A percentile compares a stretch with the other conserved stretches of the same genome.
Evolutionary conservation across 2,113 vertebrate genomes (phyloP).

Genomic region (Nothocercus julius): DNA sequence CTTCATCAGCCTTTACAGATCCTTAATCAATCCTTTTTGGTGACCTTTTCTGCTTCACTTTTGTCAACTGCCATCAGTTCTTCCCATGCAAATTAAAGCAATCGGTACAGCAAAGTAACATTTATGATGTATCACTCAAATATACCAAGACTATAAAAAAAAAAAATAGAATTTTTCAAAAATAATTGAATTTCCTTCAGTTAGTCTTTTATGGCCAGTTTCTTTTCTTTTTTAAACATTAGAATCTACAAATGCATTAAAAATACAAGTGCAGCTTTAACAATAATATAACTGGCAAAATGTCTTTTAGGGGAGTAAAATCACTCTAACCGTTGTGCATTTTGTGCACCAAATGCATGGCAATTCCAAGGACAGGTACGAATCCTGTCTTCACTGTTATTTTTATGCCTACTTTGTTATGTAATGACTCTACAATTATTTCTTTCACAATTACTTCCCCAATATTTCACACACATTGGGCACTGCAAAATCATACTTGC

Average conservation of each 20-base stretch:
- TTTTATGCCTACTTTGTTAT: background rate
- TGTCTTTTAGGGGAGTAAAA: background rate
- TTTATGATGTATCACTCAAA: background rate
- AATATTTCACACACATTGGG: background rate
- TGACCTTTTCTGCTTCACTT: background rate
- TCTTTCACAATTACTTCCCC: background rate
- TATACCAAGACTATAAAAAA: background rate
- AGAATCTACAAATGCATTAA: background rate
- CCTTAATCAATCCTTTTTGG: background rate
- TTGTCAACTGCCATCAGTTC: background rate
- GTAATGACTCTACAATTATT: background rate
- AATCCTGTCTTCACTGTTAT: background rate
- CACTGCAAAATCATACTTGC: background rate
- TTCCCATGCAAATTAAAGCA: accelerated
- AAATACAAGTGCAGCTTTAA: background rate
- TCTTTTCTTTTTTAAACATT: background rate
- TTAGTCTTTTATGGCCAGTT: background rate
- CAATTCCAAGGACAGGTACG: background rate
- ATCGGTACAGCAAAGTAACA: background rate
- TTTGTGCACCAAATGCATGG: background rate
- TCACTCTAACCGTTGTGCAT: background rate
- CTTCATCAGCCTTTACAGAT: background rate
- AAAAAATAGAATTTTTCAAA: background rate
- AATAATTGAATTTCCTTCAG: background rate
- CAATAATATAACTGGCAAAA: background rate